phyloP scores from a whole-genome alignment of 2,888 invertebrate genomes.

The Ichneumon xanthorius region DNA sequence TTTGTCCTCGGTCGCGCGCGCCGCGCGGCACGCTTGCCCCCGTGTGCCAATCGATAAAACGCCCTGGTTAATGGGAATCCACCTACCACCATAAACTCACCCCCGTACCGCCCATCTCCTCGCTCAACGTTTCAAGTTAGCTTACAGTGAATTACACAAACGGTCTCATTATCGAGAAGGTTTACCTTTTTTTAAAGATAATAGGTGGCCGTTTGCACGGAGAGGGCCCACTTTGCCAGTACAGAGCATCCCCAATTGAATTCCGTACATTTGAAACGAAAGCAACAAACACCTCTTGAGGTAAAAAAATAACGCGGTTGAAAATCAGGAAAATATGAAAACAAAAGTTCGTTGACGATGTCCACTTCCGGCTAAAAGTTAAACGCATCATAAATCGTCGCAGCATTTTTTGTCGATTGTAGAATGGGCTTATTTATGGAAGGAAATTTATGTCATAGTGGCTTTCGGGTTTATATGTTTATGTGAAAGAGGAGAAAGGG shows the following conservation, averaged over 20 bases:
- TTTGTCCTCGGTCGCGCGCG: conserved; percentile 74
- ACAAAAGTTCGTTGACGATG: background rate
- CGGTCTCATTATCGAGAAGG: conserved; percentile 36
- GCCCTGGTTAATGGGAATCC: conserved; percentile 74
- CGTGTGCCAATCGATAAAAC: conserved; percentile 78
- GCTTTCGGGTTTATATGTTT: background rate
- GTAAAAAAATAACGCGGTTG: background rate
- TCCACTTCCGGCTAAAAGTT: background rate
- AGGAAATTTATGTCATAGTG: background rate
- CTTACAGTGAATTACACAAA: conserved; percentile 5
- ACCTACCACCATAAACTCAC: conserved; percentile 67
- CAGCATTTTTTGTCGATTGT: background rate
- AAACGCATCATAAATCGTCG: background rate
- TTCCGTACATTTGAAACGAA: background rate
- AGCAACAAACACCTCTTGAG: too few relatives aligned
- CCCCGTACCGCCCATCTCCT: conserved; percentile 32
- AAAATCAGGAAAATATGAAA: background rate
- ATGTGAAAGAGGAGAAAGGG: background rate
- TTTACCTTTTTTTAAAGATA: background rate
- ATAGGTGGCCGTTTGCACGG: background rate
- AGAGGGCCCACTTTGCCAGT: background rate
- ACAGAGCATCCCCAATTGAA: background rate
- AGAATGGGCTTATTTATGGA: background rate
- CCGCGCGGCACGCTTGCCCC: conserved; percentile 74
- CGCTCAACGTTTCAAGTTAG: conserved; percentile 23